Evolutionary conservation across 2,888 invertebrate species (phyloP).

Genomic region (Eurois occulta): DNA sequence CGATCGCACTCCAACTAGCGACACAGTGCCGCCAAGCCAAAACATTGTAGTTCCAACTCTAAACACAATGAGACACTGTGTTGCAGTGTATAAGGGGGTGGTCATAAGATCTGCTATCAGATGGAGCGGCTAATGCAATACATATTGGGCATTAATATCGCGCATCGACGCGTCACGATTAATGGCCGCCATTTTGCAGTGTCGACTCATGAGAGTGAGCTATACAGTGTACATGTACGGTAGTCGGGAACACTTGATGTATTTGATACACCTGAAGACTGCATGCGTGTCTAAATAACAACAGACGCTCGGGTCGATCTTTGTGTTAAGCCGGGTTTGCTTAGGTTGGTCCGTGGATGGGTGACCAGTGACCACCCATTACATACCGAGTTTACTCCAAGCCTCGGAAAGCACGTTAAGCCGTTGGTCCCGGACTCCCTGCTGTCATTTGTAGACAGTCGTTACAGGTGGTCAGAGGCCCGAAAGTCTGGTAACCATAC

Average conservation of each 20-base stretch:
- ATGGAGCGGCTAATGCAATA: constrained; percentile 61
- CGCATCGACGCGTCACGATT: constrained; percentile 51
- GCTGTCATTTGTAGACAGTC: background rate
- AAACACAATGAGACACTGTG: constrained; percentile 37
- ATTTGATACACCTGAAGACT: constrained; percentile 1
- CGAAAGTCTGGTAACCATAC: too few relatives aligned
- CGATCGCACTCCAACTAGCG: constrained; percentile 34
- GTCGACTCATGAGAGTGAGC: constrained; percentile 35
- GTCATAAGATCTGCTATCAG: constrained; percentile 50
- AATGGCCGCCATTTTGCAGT: constrained; percentile 61
- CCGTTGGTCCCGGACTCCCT: background rate
- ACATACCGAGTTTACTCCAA: background rate
- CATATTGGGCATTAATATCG: constrained; percentile 68
- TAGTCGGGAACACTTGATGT: background rate
- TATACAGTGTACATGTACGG: background rate
- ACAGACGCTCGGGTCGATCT: background rate
- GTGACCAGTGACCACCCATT: background rate
- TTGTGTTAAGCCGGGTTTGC: background rate
- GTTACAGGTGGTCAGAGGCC: too few relatives aligned
- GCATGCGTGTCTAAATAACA: background rate
- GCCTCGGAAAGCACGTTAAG: too few relatives aligned
- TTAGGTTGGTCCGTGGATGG: background rate
- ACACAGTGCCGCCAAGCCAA: constrained; percentile 31
- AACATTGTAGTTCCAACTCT: background rate
- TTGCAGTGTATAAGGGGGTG: background rate